A percentile compares a stretch with the other conserved stretches of the same genome.
Conservation (phyloP, 2,113 vertebrate species). For the Muntiacus muntjak region DNA sequence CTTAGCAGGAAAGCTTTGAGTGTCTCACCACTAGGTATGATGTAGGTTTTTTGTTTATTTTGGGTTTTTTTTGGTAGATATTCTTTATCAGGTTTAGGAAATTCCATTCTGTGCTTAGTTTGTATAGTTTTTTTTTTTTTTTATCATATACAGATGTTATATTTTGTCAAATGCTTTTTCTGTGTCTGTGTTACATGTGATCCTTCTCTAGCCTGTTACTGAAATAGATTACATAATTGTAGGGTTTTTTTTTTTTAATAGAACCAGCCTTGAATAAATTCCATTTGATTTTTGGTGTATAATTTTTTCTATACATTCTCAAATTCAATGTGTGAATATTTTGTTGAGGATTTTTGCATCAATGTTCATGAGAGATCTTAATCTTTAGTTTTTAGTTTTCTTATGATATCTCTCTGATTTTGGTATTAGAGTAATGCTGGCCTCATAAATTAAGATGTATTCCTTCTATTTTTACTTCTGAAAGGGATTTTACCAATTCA, state of each 20-base stretch:
- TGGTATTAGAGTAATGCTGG: background rate
- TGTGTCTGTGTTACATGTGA: background rate
- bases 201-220: background rate
- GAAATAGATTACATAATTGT: background rate
- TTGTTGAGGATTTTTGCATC: background rate
- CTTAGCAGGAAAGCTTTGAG: background rate
- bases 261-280: background rate
- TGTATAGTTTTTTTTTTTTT: background rate
- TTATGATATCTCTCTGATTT: background rate
- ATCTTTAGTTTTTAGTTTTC: background rate
- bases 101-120: background rate
- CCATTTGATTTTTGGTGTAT: background rate
- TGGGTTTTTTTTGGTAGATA: background rate
- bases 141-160: background rate
- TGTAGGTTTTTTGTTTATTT: background rate
- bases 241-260: background rate
- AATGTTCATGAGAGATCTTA: background rate
- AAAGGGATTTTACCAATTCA: background rate
- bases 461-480: background rate
- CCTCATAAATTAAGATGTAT: background rate
- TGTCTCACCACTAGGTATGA: background rate
- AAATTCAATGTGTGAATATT: background rate
- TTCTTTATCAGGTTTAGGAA: background rate
- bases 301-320: background rate
- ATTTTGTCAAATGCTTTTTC: background rate